phyloP scores from a whole-genome alignment of 2,113 vertebrate species.

The Hippocampus comes region DNA sequence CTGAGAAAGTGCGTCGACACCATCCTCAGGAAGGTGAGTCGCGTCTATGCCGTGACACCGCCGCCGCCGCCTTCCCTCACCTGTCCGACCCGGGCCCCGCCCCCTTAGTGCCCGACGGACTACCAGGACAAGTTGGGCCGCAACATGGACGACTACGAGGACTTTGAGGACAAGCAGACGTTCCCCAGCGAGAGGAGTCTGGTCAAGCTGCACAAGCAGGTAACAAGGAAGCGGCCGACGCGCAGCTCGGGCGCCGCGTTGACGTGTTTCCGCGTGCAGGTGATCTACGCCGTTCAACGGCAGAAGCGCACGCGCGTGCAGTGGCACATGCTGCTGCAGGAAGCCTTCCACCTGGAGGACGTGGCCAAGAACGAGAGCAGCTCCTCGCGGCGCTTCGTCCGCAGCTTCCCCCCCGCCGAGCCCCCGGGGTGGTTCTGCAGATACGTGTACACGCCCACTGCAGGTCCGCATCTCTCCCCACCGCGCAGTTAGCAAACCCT shows the following conservation, averaged over 20 bases:
- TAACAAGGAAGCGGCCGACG: slow-evolving; percentile 38
- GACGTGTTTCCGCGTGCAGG: slow-evolving; percentile 62
- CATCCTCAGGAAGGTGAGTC: slow-evolving; percentile 87
- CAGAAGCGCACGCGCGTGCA: slow-evolving; percentile 92
- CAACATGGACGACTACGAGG: slow-evolving; percentile 98
- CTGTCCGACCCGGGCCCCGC: no score
- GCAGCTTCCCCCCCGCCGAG: slow-evolving; percentile 82
- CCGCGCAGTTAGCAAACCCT: no score
- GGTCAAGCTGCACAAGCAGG: slow-evolving; percentile 95
- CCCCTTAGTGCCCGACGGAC: slow-evolving; percentile 83
- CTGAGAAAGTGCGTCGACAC: slow-evolving; percentile 93
- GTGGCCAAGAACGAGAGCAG: slow-evolving; percentile 93
- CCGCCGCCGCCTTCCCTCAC: no score
- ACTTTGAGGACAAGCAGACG: slow-evolving; percentile 91
- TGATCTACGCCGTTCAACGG: slow-evolving; percentile 92
- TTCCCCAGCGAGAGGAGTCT: slow-evolving; percentile 91
- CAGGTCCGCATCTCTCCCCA: slow-evolving; percentile 69
- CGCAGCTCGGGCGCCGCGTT: not conserved
- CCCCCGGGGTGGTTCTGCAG: slow-evolving; percentile 79
- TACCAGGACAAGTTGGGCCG: slow-evolving; percentile 98
- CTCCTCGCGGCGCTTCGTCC: slow-evolving; percentile 83
- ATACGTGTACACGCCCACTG: slow-evolving; percentile 84
- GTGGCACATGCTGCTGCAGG: slow-evolving; percentile 91
- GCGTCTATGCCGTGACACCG: no score
- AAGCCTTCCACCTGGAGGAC: slow-evolving; percentile 93